Percentiles rank a stretch among this genome's conserved stretches.
phyloP scores from a whole-genome alignment of 1,140 invertebrate genomes.

The Drosophila jambulina region DNA sequence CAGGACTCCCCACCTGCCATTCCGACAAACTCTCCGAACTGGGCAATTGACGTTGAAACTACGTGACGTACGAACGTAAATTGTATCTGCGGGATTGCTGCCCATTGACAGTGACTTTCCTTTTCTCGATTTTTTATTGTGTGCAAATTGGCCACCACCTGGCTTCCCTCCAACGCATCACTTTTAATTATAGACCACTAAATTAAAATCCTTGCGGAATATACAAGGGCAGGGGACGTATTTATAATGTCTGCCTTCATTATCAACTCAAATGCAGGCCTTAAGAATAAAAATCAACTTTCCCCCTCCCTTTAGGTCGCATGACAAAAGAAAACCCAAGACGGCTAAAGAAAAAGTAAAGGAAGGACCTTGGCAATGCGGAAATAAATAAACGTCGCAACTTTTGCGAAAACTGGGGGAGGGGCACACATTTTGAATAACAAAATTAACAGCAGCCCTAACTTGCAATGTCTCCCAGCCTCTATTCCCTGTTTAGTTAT shows the following conservation, averaged over 20 bases:
- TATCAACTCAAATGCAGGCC: constrained; percentile 63
- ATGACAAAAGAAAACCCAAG: constrained; percentile 67
- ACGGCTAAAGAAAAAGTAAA: constrained; percentile 28
- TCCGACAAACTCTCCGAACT: constrained; percentile 31
- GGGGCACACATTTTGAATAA: constrained; percentile 77
- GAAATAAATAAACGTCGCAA: constrained; percentile 84
- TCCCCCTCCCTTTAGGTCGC: neutral
- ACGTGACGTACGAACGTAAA: constrained; percentile 67
- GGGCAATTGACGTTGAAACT: constrained; percentile 79
- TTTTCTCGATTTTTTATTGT: constrained; percentile 62
- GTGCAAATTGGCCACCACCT: constrained; percentile 56
- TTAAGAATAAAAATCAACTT: constrained; percentile 55
- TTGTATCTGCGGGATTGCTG: constrained; percentile 61
- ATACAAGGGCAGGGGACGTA: constrained; percentile 9
- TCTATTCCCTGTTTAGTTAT: constrained; percentile 68
- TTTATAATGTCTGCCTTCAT: constrained; percentile 58
- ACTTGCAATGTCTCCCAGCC: constrained; percentile 11
- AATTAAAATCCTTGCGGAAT: constrained; percentile 67
- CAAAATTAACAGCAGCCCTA: constrained; percentile 78
- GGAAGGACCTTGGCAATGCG: constrained; percentile 63
- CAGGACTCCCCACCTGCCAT: constrained; percentile 13
- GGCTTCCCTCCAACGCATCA: constrained; percentile 7
- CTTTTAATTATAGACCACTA: constrained; percentile 81
- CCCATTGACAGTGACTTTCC: constrained; percentile 30
- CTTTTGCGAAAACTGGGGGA: constrained; percentile 39